Conservation (phyloP, 2,888 invertebrate genomes). For the Busseola fusca region DNA sequence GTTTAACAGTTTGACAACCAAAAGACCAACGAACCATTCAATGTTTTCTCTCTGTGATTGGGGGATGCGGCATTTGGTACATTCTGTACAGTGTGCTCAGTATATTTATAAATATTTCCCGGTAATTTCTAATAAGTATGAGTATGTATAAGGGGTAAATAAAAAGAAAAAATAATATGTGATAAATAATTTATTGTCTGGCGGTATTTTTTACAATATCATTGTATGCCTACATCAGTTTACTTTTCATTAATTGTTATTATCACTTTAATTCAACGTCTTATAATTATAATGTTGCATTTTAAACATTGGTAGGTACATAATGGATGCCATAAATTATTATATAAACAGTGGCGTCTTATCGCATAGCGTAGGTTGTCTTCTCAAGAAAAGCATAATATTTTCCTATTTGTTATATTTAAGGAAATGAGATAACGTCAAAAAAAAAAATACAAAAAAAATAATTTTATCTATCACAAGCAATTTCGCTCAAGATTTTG, state of each 20-base stretch:
- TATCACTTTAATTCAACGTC: constrained; percentile 71
- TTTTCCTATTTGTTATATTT: neutral
- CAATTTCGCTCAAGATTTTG: neutral
- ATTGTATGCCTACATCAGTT: constrained; percentile 85
- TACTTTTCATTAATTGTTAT: constrained; percentile 70
- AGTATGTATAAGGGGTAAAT: constrained; percentile 26
- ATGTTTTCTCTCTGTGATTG: neutral
- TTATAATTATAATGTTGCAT: constrained; percentile 63
- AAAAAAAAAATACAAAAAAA: neutral
- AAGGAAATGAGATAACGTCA: neutral
- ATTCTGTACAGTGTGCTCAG: constrained; percentile 5
- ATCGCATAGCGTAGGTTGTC: neutral
- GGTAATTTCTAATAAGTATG: too few relatives aligned
- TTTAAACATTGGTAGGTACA: constrained; percentile 60
- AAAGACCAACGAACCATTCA: neutral
- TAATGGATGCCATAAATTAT: constrained; percentile 48
- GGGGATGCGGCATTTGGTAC: neutral
- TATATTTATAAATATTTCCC: neutral
- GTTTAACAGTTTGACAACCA: neutral
- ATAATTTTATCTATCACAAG: neutral
- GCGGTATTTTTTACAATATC: constrained; percentile 88
- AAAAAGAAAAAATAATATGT: constrained; percentile 76
- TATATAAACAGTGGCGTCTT: neutral
- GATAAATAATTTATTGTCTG: constrained; percentile 90
- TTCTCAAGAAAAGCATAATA: neutral